Conservation (phyloP, 2,888 invertebrate genomes). For the Pristionchus arcanus region DNA sequence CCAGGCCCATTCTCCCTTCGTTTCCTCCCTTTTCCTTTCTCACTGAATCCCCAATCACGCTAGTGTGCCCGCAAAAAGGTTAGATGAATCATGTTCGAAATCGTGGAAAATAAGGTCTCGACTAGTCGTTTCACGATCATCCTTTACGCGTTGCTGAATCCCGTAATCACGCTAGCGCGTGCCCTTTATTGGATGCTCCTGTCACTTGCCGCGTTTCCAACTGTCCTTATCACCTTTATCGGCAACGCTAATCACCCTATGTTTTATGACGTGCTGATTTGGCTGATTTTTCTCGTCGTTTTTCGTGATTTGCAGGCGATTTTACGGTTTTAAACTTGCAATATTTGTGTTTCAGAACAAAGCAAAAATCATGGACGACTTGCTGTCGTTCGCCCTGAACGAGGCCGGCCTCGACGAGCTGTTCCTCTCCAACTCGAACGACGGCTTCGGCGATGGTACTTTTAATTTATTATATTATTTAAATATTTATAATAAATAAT, state of each 20-base stretch:
- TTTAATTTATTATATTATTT: not conserved
- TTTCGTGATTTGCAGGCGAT: not conserved
- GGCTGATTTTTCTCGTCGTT: not conserved
- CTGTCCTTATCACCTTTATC: not conserved
- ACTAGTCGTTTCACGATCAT: too few relatives aligned
- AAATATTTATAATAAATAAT: not conserved
- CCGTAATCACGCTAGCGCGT: not conserved
- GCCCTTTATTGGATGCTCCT: not conserved
- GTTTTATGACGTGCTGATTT: not conserved
- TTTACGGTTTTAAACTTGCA: not conserved
- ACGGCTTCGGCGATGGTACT: constrained; percentile 34
- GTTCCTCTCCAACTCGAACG: constrained; percentile 49
- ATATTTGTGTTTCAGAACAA: not conserved
- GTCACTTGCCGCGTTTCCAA: not conserved
- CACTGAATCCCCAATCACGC: not conserved
- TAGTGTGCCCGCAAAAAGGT: not conserved
- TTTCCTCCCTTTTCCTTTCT: not conserved
- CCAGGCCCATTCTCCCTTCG: not conserved
- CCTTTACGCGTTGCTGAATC: not conserved
- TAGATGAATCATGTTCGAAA: too few relatives aligned
- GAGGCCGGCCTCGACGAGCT: constrained; percentile 69
- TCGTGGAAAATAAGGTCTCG: too few relatives aligned
- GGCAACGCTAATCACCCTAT: not conserved
- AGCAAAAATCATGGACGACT: constrained; percentile 64
- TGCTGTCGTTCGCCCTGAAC: constrained; percentile 66